Evolutionary conservation across 2,113 vertebrate species (phyloP).

Genomic region (Pteropus alecto): DNA sequence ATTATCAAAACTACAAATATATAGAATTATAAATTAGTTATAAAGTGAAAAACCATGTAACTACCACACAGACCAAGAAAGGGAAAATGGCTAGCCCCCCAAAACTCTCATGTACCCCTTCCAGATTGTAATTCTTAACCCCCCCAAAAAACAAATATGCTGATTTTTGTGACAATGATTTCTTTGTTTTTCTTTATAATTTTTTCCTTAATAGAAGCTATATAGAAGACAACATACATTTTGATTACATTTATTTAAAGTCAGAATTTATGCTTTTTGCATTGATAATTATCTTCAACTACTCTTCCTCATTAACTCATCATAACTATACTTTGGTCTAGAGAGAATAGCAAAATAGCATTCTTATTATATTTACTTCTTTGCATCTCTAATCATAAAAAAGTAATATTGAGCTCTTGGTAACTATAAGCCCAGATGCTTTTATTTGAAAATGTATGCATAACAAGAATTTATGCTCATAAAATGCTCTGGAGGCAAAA

Average conservation of each 20-base stretch:
- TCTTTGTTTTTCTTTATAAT: not conserved
- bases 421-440: constrained; percentile 55
- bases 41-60: not conserved
- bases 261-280: not conserved
- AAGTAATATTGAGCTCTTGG: constrained; percentile 8
- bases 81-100: fast-evolving
- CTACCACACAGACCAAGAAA: not conserved
- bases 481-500: constrained; percentile 53
- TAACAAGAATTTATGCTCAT: constrained; percentile 59
- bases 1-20: not conserved
- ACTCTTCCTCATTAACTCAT: not conserved
- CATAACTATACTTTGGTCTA: not conserved
- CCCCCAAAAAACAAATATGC: not conserved
- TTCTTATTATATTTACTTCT: constrained; percentile 48
- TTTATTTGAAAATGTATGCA: constrained; percentile 53
- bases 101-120: not conserved
- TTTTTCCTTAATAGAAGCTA: not conserved
- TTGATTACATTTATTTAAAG: not conserved
- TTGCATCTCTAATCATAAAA: constrained; percentile 45
- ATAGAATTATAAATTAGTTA: not conserved
- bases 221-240: not conserved
- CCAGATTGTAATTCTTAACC: not conserved
- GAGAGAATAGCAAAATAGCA: constrained; percentile 40
- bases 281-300: not conserved
- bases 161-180: not conserved